Evolutionary conservation across 2,113 vertebrate genomes (phyloP), one percentile per base, ranked within the genome.

Genomic region (Callopanchax toddi): DNA sequence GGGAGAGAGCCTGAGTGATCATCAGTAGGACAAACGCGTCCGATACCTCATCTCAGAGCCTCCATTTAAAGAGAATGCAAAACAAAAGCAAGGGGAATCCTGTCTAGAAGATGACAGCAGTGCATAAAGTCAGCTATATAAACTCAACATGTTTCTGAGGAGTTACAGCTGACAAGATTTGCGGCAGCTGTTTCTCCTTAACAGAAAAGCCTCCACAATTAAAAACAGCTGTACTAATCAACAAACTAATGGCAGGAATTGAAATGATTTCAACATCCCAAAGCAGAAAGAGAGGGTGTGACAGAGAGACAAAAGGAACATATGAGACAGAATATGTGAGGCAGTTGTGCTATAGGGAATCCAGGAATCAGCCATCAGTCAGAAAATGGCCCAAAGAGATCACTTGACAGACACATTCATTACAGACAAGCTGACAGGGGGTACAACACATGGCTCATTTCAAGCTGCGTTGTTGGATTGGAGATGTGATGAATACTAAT

Each of bases 371-470:
- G 75, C 85, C 76, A 91, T 92, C 91, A 88, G 86, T 91, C 94
- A 95, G 86, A 71, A 63, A 13, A 32, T 53, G 44, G 81, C 87
- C 91, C 83, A 88, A 90, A 94, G 91, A 89, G 87, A 89, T 76
- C 78, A 83, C 81, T 92, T 94, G 93, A 95, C 94, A 95, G 94
- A 95, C 92, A 89, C 86, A 89, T 96, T 92, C 80, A 88, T 95
- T 95, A 93, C 50, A 87, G 81, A 83, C 78, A 78, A 89, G 82
- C 81, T 82, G 93, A 93, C 91, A 91, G 90, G 84, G 71, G 88
- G 71, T 89, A 85, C 83, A 95, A 92, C 87, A 89, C 86, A 92
- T 92, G 93, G 91, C 89, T 91, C 91, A 87, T 87, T 93, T 95
- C 91, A 91, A 91, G 78, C 67, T 81, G 81, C 84, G 92, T 84